Conservation (phyloP, 2,888 invertebrate species). For the Geotrupes spiniger region DNA sequence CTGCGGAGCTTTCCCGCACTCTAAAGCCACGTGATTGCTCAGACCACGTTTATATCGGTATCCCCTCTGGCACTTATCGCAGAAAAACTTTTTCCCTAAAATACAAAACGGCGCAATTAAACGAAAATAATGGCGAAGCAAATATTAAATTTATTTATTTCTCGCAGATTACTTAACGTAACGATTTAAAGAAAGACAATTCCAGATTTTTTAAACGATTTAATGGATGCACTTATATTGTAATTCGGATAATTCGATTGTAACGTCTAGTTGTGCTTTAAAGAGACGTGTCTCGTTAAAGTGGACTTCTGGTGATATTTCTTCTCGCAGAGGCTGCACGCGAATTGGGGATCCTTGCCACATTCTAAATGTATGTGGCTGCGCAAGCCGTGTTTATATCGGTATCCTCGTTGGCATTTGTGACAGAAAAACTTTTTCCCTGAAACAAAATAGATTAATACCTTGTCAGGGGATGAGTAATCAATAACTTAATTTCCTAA, state of each 20-base stretch:
- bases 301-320: slow-evolving; percentile 23
- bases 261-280: neutral
- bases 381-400: slow-evolving; percentile 17
- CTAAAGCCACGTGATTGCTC: slow-evolving; percentile 50
- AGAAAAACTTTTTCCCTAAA: slow-evolving; percentile 16
- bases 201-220: no score
- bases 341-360: slow-evolving; percentile 51
- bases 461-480: no score
- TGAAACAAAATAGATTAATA: no score
- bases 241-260: no score
- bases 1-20: slow-evolving; percentile 56
- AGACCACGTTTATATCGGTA: slow-evolving; percentile 19
- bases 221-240: no score
- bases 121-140: no score
- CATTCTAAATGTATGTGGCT: slow-evolving; percentile 55
- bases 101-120: neutral
- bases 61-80: slow-evolving; percentile 21
- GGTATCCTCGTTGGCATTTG: slow-evolving; percentile 15
- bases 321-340: slow-evolving; percentile 21
- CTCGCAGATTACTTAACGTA: no score
- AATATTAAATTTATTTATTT: no score
- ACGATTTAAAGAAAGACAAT: no score
- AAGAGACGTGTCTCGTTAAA: neutral
- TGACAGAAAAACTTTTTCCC: slow-evolving; percentile 13
- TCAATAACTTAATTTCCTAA: no score